Evolutionary conservation across 1,140 invertebrate species (phyloP), one percentile per base, ranked within the genome.

Genomic region (Euschistus heros): DNA sequence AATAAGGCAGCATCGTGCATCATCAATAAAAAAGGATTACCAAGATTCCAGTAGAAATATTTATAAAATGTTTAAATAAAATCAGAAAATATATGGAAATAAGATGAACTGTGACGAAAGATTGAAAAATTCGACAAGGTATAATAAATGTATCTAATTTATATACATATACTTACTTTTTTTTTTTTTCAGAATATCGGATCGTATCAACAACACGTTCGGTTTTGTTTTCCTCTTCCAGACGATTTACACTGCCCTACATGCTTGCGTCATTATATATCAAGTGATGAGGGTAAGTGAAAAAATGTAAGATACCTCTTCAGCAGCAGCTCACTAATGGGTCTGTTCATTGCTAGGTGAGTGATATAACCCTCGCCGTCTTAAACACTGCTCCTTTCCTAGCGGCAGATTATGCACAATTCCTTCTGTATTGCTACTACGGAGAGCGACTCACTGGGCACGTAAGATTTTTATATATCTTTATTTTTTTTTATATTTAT

Each of bases 341-440:
- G 2, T 17, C 46, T 47, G 46, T 17, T 17, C 10, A 20, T 17
- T 50, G 47, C 20, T 26, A 57, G 54, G 54, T 57, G 15, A 57
- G 54, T 15, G 54, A 57, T 22, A 26, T 57, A 8, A 37, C 59
- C 18, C 37, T 44, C 30, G 46, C 63, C 2, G 27, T 64, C 1
- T 44, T 65, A 44, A 67, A 50, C 46, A 33, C 42, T 3, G 33
- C 24, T 7, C 62, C 66, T 13, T 47, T 67, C 8, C 66, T 67
- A 7, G 14, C 59, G 0, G 18, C 54, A 0, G 27, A 55, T 8
- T 67, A 67, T 24, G n/a, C 26, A 5, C 66, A 67, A 44, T 42
- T 64, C n/a, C 27, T 64, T 8, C 20, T 67, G 7, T 67, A 60
- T 57, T 67, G 66, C 24, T 65, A 61, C 61, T 67, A 59, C 55